These are phyloP conservation scores for Andrena praecox DNA, from an alignment of 2,888 invertebrate species.

Conservation along the genomic window DNA sequence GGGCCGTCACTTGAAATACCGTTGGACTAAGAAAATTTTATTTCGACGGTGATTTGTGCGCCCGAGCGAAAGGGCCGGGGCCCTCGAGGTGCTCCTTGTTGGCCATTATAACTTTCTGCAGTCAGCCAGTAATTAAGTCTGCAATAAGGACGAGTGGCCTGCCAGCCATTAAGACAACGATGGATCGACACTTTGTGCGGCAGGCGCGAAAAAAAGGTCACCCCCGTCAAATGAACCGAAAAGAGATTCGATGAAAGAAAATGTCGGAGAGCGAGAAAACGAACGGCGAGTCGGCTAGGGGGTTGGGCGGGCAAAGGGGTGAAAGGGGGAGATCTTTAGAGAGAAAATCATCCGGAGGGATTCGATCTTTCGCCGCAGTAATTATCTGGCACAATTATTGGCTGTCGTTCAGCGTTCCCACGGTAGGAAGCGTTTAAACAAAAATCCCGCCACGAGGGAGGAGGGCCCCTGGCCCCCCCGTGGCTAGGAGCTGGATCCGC, in stretches of 20 bases:
- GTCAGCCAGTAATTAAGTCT: constrained; percentile 85
- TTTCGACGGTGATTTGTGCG: constrained; percentile 74
- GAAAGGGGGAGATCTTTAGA: constrained; percentile 33
- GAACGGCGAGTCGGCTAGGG: constrained; percentile 32
- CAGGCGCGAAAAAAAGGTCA: constrained; percentile 78
- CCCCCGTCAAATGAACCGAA: constrained; percentile 83
- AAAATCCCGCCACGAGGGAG: not conserved
- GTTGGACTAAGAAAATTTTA: constrained; percentile 67
- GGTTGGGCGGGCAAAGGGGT: constrained; percentile 33
- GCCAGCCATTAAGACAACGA: constrained; percentile 83
- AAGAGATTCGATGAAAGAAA: constrained; percentile 83
- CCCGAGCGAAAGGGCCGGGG: constrained; percentile 60
- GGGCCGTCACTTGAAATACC: constrained; percentile 65
- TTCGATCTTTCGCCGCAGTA: constrained; percentile 75
- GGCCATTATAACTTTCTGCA: constrained; percentile 84
- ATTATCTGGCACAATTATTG: constrained; percentile 82
- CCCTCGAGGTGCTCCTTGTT: constrained; percentile 77
- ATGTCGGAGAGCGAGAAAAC: constrained; percentile 75
- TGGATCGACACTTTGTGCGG: constrained; percentile 83
- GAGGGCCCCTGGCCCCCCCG: not conserved
- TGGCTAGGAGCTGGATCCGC: not conserved
- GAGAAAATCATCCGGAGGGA: constrained; percentile 36
- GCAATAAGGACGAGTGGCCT: constrained; percentile 84
- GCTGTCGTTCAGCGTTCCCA: constrained; percentile 73
- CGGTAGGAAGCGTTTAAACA: constrained; percentile 2